These are phyloP conservation scores for Osmoderma eremita DNA, from an alignment of 2,888 invertebrate genomes.

Conservation along the genomic window DNA sequence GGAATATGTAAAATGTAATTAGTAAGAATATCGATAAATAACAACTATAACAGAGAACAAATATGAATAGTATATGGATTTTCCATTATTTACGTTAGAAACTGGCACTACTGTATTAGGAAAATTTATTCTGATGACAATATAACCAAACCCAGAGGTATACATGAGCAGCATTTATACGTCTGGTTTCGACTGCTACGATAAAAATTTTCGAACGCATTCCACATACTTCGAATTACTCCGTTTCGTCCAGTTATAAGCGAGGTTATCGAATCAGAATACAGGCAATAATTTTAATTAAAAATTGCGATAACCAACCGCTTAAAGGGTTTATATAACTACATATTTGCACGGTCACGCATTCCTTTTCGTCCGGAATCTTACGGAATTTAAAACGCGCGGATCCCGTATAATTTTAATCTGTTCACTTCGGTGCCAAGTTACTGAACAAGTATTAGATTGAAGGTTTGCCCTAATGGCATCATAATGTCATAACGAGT, in stretches of 20 bases:
- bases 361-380: not conserved
- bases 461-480: slow-evolving; percentile 18
- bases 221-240: slow-evolving; percentile 11
- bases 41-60: too few species aligned
- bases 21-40: too few species aligned
- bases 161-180: too few species aligned
- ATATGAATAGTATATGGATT: too few species aligned
- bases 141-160: too few species aligned
- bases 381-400: slow-evolving; percentile 17
- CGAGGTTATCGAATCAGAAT: slow-evolving; percentile 3
- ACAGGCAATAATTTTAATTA: slow-evolving; percentile 11
- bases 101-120: too few species aligned
- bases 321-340: slow-evolving; percentile 13
- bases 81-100: too few species aligned
- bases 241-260: slow-evolving; percentile 7
- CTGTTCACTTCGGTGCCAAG: not conserved
- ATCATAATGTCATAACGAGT: slow-evolving; percentile 23
- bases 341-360: not conserved
- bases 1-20: too few species aligned
- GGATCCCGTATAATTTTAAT: slow-evolving; percentile 18
- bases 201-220: too few species aligned
- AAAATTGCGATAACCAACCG: slow-evolving; percentile 4
- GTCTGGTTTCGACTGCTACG: too few species aligned
- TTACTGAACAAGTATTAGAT: slow-evolving; percentile 18
- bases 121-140: too few species aligned